Base-by-base conservation (phyloP, 2,113 vertebrate genomes). In the Monopterus albus region DNA sequence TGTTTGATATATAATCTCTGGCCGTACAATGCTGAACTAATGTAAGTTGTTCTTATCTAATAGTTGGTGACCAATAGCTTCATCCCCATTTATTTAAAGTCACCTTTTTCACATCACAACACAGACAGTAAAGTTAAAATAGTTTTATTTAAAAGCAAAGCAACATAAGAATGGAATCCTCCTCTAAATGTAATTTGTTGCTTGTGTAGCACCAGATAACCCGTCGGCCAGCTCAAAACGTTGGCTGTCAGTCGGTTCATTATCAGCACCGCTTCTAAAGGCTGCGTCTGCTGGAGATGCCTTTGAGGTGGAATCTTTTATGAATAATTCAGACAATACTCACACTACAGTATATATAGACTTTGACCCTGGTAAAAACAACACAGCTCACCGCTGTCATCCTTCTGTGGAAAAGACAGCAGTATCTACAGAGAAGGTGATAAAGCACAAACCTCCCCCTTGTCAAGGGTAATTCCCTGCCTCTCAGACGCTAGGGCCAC, bases 381-480 rank as follows among this genome's bases (percentile, higher is more conserved):
- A 56, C 52, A 23, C 40, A 13, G 53, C 39, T 75, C 29, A 56
- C 39, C 50, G 62, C 64, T 64, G 38, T 33, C 67, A 23, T 49
- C n/a, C 14, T 43, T 23, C 40, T 1, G 5, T 33, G 14, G 28
- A 25, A 25, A 57, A 77, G 46, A 46, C 63, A 28, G 56, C 61
- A 10, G 56, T 29, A 25, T 63, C 58, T 52, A 18, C 15, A 47
- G 42, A 51, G 47, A 61, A 38, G 64, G 49, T 57, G 55, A 70
- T 65, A 38, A 75, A 69, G 49, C 29, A 63, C 64, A 67, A 33
- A 66, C 55, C 15, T 62, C 18, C 31, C 17, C 7, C 50, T 35
- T 59, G 55, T 79, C 76, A 75, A 69, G 67, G 61, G 75, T 59
- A 79, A 72, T 39, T 17, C 40, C 18, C 9, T 12, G 7, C 45